Base-by-base conservation (phyloP, 2,888 invertebrate genomes). In the Macroteleia sp. region DNA sequence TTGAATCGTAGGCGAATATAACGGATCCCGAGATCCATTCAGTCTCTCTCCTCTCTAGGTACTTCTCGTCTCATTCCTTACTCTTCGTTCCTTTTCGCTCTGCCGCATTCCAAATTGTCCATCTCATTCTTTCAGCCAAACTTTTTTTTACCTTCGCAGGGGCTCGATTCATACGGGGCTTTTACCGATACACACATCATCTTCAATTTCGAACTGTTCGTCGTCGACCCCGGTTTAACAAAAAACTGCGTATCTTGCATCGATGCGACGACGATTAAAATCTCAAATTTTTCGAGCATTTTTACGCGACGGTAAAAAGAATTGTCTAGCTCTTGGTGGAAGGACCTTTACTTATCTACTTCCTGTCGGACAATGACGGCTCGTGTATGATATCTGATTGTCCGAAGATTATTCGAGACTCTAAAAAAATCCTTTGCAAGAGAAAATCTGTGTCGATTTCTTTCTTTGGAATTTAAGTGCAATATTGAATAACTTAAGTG, bases 1-100 rank as follows among this genome's bases (percentile, higher is more conserved):
- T 91, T 91, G 84, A 91, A 90, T 91, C 90, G 91, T 90, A 91
- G 91, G 91, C 86, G 90, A 89, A 89, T 80, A 86, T 91, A 91
- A 91, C 91, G 91, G 90, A 89, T 87, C 86, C 81, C 77, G 74
- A 80, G 81, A 81, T 86, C 86, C 87, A 85, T 87, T 86, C 82
- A 70, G 36, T 52, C 42, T 50, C 56, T 76, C 62, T 61, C 67
- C 69, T 52, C 66, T 62, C 30, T 44, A n/a, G 42, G 39, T 41
- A 52, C 70, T 56, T 54, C 74, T 79, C 77, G 79, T 76, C 77
- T 73, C 82, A 57, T 79, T 79, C 56, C 48, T 77, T 79, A 52
- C 73, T 80, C 64, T 42, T 75, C 52, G n/a, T 14, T 61, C 76
- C 77, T 69, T 79, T 66, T 61, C 44, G 14, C 52, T 41, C 67